Percentiles rank a stretch among this genome's conserved stretches.
These are phyloP conservation scores for Perca fluviatilis DNA, from an alignment of 2,113 vertebrate species.

Conservation along the genomic window DNA sequence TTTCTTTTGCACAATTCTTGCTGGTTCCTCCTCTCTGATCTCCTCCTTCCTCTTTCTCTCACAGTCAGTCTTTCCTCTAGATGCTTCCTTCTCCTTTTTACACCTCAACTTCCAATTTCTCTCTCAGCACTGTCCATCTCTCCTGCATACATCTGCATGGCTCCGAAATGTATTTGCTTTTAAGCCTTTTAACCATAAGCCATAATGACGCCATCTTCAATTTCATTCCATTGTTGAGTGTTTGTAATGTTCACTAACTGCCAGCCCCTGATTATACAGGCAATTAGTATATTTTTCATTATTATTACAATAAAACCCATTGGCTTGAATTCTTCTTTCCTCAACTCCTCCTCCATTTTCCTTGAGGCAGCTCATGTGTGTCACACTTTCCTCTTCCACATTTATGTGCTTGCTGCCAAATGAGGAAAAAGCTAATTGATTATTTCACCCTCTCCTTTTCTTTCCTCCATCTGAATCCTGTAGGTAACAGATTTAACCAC, in stretches of 20 bases:
- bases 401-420: background rate
- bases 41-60: background rate
- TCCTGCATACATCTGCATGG: background rate
- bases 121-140: background rate
- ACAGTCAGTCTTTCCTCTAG: constrained; percentile 11
- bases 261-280: background rate
- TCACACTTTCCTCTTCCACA: background rate
- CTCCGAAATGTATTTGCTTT: background rate
- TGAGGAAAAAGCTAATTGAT: background rate
- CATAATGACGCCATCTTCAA: too few species aligned
- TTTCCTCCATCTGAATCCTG: background rate
- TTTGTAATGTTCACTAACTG: background rate
- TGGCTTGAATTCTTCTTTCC: background rate
- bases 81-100: constrained; percentile 1
- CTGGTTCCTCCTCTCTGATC: background rate
- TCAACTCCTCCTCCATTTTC: background rate
- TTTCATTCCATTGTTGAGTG: too few species aligned
- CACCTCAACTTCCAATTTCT: constrained; percentile 3
- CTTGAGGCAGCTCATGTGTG: background rate
- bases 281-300: background rate
- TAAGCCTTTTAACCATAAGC: too few species aligned
- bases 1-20: background rate
- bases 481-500: background rate
- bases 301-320: background rate
- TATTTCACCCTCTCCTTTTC: background rate